Evolutionary conservation across 2,888 invertebrate genomes (phyloP).

Genomic region (Drosophila prolongata): DNA sequence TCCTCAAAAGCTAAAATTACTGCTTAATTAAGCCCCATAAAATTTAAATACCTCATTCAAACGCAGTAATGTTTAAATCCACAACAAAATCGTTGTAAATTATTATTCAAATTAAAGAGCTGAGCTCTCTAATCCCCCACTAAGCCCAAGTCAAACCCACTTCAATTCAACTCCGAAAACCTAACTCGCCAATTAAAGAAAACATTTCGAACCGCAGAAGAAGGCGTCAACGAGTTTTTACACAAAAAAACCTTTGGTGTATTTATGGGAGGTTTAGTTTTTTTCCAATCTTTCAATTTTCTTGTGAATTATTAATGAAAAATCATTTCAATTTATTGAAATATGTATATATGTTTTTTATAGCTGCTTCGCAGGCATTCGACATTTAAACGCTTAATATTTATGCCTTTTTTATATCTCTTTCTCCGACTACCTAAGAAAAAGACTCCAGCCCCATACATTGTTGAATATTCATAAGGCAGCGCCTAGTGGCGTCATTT

Average conservation of each 20-base stretch:
- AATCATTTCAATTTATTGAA: slow-evolving; percentile 60
- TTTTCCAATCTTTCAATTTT: slow-evolving; percentile 46
- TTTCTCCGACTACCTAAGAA: slow-evolving; percentile 40
- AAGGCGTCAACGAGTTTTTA: slow-evolving; percentile 61
- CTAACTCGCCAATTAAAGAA: slow-evolving; percentile 47
- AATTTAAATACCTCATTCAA: too few species aligned
- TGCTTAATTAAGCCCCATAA: too few species aligned
- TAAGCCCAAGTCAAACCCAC: neutral
- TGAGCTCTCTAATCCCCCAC: neutral
- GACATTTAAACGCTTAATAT: slow-evolving; percentile 67
- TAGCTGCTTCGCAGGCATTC: slow-evolving; percentile 63
- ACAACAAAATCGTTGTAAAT: neutral
- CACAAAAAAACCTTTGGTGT: slow-evolving; percentile 19
- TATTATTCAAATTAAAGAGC: neutral
- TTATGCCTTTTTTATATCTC: slow-evolving; percentile 66
- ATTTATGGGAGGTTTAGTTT: slow-evolving; percentile 16
- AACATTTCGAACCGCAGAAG: slow-evolving; percentile 35
- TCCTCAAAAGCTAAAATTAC: too few species aligned
- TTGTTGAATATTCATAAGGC: slow-evolving; percentile 70
- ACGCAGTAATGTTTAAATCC: too few species aligned
- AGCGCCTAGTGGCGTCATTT: slow-evolving; percentile 72
- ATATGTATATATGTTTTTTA: slow-evolving; percentile 66
- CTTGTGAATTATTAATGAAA: slow-evolving; percentile 74
- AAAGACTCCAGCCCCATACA: slow-evolving; percentile 21
- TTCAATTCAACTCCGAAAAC: slow-evolving; percentile 1